Conservation (phyloP, 1,140 invertebrate genomes). For the Drosophila auraria region DNA sequence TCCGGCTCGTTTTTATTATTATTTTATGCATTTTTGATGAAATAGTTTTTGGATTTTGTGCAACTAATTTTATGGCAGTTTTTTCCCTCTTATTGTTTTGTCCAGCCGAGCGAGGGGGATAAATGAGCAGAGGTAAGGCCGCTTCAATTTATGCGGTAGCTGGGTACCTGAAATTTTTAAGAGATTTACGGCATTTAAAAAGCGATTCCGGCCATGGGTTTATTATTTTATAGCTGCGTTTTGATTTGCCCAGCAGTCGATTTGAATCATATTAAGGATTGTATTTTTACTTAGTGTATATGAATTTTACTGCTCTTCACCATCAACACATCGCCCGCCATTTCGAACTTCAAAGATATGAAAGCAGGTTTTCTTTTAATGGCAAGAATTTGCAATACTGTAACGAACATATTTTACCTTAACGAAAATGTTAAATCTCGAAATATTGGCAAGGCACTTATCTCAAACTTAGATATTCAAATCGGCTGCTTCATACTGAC, state of each 20-base stretch:
- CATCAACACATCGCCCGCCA: not conserved
- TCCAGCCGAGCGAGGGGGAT: slow-evolving; percentile 10
- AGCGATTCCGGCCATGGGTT: slow-evolving; percentile 37
- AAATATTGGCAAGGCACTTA: too few species aligned
- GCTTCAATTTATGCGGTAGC: slow-evolving; percentile 57
- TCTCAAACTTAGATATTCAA: too few species aligned
- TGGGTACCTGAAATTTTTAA: slow-evolving; percentile 53
- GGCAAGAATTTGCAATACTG: not conserved
- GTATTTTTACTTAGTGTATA: not conserved
- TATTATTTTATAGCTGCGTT: slow-evolving; percentile 63
- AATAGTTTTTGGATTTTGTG: slow-evolving; percentile 75
- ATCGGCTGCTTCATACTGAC: too few species aligned
- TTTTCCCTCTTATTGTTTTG: slow-evolving; percentile 39
- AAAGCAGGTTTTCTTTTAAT: not conserved
- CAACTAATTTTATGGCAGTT: slow-evolving; percentile 68
- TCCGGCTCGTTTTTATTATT: slow-evolving; percentile 49
- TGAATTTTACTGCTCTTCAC: not conserved
- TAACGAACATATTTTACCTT: not conserved
- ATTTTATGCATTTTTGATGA: slow-evolving; percentile 81
- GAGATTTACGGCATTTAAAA: slow-evolving; percentile 67
- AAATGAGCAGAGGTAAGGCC: slow-evolving; percentile 12
- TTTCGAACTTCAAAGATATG: not conserved
- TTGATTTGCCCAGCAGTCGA: slow-evolving; percentile 34
- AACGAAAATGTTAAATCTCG: too few species aligned
- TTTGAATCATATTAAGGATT: slow-evolving; percentile 8